A percentile compares a stretch with the other conserved stretches of the same genome.
Evolutionary conservation across 2,797 vertebrate species (phyloP).

Genomic region (Yasuhikotakia modesta): DNA sequence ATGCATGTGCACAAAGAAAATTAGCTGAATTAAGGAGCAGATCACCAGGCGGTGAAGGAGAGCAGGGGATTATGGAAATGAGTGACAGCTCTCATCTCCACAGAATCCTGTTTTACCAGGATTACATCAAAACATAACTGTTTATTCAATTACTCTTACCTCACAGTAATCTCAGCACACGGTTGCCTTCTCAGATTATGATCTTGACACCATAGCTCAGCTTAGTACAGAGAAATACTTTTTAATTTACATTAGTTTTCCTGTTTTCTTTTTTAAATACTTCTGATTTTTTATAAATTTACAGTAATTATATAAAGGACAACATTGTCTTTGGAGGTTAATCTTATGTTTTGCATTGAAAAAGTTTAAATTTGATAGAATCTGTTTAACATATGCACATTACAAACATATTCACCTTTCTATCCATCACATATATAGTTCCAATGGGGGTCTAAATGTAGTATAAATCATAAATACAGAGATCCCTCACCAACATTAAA

Average conservation of each 20-base stretch:
- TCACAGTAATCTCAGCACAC: constrained; percentile 33
- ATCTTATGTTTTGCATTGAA: no score
- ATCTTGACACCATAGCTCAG: constrained; percentile 16
- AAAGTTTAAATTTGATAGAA: no score
- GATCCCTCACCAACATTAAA: constrained; percentile 9
- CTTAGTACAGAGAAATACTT: constrained; percentile 17
- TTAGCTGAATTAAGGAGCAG: constrained; percentile 66
- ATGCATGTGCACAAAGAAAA: constrained; percentile 38
- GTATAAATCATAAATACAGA: constrained; percentile 19
- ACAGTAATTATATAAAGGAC: background rate
- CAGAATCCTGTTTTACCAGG: constrained; percentile 70
- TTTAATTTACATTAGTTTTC: constrained; percentile 9
- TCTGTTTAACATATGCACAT: no score
- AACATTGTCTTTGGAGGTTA: background rate
- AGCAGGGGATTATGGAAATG: constrained; percentile 75
- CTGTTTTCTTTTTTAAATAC: background rate
- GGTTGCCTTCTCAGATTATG: constrained; percentile 10
- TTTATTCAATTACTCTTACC: constrained; percentile 59
- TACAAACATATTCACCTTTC: no score
- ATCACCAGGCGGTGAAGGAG: constrained; percentile 76
- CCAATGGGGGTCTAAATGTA: background rate
- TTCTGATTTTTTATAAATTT: background rate
- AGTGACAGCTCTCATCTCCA: constrained; percentile 70
- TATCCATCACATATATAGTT: background rate
- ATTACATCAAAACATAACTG: constrained; percentile 72